These are phyloP conservation scores for Brachypodius melanocephalos DNA, from an alignment of 2,113 vertebrate species.

Conservation along the genomic window DNA sequence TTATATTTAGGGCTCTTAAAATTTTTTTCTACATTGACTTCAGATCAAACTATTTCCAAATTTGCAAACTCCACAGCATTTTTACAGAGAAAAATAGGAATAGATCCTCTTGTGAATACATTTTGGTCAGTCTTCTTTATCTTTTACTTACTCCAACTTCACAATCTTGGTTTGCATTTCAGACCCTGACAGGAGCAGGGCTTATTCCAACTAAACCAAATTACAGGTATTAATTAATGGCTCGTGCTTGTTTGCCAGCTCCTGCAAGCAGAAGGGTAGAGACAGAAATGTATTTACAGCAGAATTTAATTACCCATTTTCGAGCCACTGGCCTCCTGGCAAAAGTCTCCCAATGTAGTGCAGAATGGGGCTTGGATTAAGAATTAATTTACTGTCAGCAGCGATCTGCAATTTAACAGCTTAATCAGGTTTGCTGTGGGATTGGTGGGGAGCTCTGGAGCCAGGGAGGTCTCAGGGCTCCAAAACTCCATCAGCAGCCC, in stretches of 20 bases:
- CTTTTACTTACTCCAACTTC: not conserved
- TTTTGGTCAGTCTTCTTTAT: not conserved
- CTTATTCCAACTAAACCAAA: slow-evolving; percentile 13
- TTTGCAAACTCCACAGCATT: not conserved
- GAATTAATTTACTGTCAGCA: slow-evolving; percentile 71
- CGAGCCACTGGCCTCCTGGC: slow-evolving; percentile 32
- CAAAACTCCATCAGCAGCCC: not conserved
- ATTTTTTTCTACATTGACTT: not conserved
- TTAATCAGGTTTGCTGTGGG: slow-evolving; percentile 68
- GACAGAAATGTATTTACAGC: slow-evolving; percentile 16
- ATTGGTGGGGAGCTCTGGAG: slow-evolving; percentile 30
- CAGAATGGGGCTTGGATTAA: slow-evolving; percentile 25
- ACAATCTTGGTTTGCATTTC: not conserved
- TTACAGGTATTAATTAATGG: slow-evolving; percentile 60
- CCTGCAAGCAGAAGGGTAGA: slow-evolving; percentile 3
- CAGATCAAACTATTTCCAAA: not conserved
- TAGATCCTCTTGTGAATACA: not conserved
- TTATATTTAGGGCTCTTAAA: fast-evolving
- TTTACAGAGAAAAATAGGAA: not conserved
- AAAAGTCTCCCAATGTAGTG: not conserved
- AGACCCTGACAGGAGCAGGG: not conserved
- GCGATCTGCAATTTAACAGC: slow-evolving; percentile 55
- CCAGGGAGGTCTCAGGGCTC: not conserved
- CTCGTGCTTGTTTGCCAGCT: slow-evolving; percentile 34
- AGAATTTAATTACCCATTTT: slow-evolving; percentile 50